Percentiles rank a stretch among this genome's conserved stretches.
Conservation (phyloP, 1,140 invertebrate species). For the Brachionus sp. region DNA sequence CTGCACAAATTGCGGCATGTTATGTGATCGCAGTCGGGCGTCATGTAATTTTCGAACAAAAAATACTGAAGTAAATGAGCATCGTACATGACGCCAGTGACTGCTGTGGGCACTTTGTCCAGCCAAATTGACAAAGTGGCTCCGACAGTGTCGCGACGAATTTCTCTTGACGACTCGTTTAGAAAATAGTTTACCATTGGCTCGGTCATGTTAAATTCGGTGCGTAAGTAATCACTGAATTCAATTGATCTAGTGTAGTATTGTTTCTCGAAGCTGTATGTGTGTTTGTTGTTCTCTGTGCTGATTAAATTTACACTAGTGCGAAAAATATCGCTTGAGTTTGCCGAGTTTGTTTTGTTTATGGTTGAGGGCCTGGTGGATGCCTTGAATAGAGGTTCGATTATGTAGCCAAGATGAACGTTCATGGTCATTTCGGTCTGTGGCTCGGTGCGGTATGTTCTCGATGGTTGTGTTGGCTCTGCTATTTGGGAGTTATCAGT, state of each 20-base stretch:
- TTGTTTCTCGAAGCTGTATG: slow-evolving; percentile 40
- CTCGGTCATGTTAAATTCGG: neutral
- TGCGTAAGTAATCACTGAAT: slow-evolving; percentile 25
- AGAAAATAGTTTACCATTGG: slow-evolving; percentile 41
- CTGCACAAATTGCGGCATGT: slow-evolving; percentile 28
- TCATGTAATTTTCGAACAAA: slow-evolving; percentile 31
- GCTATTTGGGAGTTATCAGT: neutral
- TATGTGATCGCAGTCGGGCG: neutral
- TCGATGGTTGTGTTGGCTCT: neutral
- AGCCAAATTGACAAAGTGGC: slow-evolving; percentile 38
- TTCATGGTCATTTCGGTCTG: slow-evolving; percentile 29
- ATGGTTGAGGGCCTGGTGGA: neutral
- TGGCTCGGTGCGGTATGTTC: neutral
- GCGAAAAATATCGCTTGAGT: neutral
- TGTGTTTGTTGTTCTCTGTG: slow-evolving; percentile 24
- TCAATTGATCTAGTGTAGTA: slow-evolving; percentile 33
- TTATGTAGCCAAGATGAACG: slow-evolving; percentile 3
- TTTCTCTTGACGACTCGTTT: slow-evolving; percentile 31
- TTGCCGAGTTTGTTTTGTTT: neutral
- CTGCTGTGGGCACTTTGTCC: slow-evolving; percentile 35
- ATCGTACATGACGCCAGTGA: slow-evolving; percentile 41
- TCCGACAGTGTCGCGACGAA: neutral
- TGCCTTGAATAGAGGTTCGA: slow-evolving; percentile 11
- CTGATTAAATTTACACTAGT: slow-evolving; percentile 15
- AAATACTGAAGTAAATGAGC: neutral